phyloP scores from a whole-genome alignment of 35 echinoderm and acorn worm species.

The Stichopus chloronotus region DNA sequence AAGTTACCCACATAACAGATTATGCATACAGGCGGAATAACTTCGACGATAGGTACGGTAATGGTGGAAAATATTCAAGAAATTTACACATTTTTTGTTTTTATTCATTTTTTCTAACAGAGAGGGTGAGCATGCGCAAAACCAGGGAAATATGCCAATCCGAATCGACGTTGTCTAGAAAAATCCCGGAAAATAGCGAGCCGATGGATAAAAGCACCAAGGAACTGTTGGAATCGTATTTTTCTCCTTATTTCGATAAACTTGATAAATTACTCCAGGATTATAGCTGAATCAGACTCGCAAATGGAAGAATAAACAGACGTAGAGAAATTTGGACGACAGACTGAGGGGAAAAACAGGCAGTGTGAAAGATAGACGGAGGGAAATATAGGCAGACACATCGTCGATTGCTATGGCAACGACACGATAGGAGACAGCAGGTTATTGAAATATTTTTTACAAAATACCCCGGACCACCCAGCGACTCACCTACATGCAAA shows the following conservation, averaged over 20 bases:
- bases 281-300: background rate
- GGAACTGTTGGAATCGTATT: background rate
- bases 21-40: background rate
- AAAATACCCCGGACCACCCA: too few relatives aligned
- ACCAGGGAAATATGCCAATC: conserved; percentile 27
- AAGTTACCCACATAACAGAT: too few relatives aligned
- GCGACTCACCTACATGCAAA: too few relatives aligned
- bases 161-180: background rate
- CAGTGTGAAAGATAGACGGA: too few relatives aligned
- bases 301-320: too few relatives aligned
- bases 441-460: too few relatives aligned
- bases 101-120: background rate
- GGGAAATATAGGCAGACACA: too few relatives aligned
- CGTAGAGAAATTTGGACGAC: too few relatives aligned
- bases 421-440: too few relatives aligned
- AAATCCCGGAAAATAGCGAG: background rate
- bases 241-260: conserved; percentile 6
- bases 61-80: background rate
- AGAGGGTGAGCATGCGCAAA: conserved; percentile 32
- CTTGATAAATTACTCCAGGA: conserved; percentile 4
- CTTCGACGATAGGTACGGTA: background rate
- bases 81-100: background rate
- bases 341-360: too few relatives aligned
- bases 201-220: background rate
- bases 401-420: too few relatives aligned